Conservation (phyloP, 2,888 invertebrate species). For the Mesorhabditis sp. region DNA sequence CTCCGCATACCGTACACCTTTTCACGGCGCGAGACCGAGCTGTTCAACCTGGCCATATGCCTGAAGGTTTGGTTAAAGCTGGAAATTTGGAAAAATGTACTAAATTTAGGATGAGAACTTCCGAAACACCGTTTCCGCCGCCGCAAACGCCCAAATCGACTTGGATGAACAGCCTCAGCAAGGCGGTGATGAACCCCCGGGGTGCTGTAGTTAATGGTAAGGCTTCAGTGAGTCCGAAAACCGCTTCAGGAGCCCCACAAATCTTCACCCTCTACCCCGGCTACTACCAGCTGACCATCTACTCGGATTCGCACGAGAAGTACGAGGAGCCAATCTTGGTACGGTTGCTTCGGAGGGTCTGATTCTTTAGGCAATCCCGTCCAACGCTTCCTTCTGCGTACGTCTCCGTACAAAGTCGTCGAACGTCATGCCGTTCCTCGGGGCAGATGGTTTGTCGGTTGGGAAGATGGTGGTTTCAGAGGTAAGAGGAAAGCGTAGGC, state of each 20-base stretch:
- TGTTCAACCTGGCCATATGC: background rate
- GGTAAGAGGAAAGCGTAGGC: background rate
- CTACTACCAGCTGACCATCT: background rate
- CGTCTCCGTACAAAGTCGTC: background rate
- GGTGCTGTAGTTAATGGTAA: background rate
- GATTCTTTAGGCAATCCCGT: background rate
- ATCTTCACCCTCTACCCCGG: background rate
- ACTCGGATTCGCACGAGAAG: background rate
- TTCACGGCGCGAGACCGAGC: constrained; percentile 1
- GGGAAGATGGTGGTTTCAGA: background rate
- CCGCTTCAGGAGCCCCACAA: background rate
- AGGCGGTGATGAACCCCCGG: background rate
- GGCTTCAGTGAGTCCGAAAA: background rate
- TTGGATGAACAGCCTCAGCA: background rate
- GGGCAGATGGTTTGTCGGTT: background rate
- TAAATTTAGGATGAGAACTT: background rate
- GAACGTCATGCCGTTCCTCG: constrained; percentile 3
- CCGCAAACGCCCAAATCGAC: background rate
- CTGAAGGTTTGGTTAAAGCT: background rate
- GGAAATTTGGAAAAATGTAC: background rate
- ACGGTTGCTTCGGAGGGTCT: background rate
- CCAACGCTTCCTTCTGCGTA: background rate
- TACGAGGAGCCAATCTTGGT: background rate
- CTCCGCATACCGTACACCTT: constrained; percentile 3
- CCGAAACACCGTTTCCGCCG: background rate